Evolutionary conservation across 1,140 invertebrate genomes (phyloP), one percentile per base, ranked within the genome.

Genomic region (Drosophila trapezifrons): DNA sequence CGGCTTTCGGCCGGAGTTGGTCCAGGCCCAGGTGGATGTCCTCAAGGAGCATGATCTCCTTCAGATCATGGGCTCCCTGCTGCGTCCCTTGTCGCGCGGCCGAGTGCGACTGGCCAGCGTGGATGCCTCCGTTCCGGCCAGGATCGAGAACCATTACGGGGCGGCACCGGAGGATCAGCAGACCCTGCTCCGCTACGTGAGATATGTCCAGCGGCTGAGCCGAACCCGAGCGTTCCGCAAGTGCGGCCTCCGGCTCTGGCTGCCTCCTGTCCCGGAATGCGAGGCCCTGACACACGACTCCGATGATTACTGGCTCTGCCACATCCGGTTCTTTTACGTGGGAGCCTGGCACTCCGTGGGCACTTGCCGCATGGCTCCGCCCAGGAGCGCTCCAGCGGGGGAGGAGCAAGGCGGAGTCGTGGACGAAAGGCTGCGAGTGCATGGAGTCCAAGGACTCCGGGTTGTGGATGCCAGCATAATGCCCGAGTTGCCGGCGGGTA

Each of bases 401-500:
- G 13, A 49, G 5, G 59, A 2, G 3, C 10, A 32, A 0, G 47
- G 91, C 18, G 93, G 96, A 29, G 95, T 96, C 2, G 94, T 96
- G 3, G 95, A 97, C 87, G 92, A 94, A 0, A 77, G 94, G 37
- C 92, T 98, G 8, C 92, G 93, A 27, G 95, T 97, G 2, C 93
- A 94, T 65, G 95, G 95, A 0, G 91, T 96, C 2, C 80, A 89
- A 2, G 93, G 94, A 4, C 83, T 97, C 5, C 93, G 96, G 65
- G 95, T 97, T 0, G 93, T 95, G 2, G 96, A 97, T 92, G 96
- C 96, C 25, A 96, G 96, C 65, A 94, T 97, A 7, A 97, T 97
- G 95, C 96, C 96, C 0, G 92, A 90, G 4, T 94, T 97, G n/a
- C 93, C 95, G 0, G 94, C 94, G 27, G 96, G 94, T 2, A 96